Percentiles rank a stretch among this genome's conserved stretches.
phyloP scores from a whole-genome alignment of 2,888 invertebrate genomes.

The Lagria hirta region DNA sequence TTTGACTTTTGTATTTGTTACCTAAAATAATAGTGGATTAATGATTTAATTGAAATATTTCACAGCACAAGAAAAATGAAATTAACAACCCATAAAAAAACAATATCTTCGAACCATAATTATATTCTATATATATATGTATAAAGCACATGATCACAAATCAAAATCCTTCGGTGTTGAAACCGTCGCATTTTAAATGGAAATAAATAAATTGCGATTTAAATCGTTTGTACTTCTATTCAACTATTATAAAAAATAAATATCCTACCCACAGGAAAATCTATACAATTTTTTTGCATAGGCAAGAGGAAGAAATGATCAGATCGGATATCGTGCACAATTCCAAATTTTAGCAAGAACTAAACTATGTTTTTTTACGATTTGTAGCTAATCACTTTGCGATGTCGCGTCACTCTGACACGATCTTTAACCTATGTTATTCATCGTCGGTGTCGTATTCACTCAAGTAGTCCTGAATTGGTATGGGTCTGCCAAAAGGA shows the following conservation, averaged over 20 bases:
- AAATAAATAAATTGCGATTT: slow-evolving; percentile 28
- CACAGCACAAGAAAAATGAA: slow-evolving; percentile 28
- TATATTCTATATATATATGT: slow-evolving; percentile 9
- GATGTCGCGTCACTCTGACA: slow-evolving; percentile 34
- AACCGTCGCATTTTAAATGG: slow-evolving; percentile 12
- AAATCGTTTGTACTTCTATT: slow-evolving; percentile 43
- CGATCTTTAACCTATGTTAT: slow-evolving; percentile 56
- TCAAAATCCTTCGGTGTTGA: neutral
- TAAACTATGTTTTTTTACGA: slow-evolving; percentile 15
- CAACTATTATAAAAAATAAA: slow-evolving; percentile 34
- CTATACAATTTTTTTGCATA: slow-evolving; percentile 19
- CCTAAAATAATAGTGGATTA: slow-evolving; percentile 12
- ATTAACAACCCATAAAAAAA: slow-evolving; percentile 32
- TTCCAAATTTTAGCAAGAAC: slow-evolving; percentile 9
- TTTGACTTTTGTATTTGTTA: slow-evolving; percentile 33
- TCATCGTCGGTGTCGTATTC: slow-evolving; percentile 93
- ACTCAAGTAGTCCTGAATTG: slow-evolving; percentile 76
- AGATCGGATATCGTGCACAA: slow-evolving; percentile 16
- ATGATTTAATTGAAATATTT: slow-evolving; percentile 17
- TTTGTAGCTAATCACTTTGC: slow-evolving; percentile 25
- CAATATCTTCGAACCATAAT: slow-evolving; percentile 15
- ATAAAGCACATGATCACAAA: slow-evolving; percentile 19
- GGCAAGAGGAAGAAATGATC: slow-evolving; percentile 16
- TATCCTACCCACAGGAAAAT: slow-evolving; percentile 23
- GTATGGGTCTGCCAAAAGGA: slow-evolving; percentile 65